Conservation (phyloP, 2,888 invertebrate genomes). For the Girardia tigrina region DNA sequence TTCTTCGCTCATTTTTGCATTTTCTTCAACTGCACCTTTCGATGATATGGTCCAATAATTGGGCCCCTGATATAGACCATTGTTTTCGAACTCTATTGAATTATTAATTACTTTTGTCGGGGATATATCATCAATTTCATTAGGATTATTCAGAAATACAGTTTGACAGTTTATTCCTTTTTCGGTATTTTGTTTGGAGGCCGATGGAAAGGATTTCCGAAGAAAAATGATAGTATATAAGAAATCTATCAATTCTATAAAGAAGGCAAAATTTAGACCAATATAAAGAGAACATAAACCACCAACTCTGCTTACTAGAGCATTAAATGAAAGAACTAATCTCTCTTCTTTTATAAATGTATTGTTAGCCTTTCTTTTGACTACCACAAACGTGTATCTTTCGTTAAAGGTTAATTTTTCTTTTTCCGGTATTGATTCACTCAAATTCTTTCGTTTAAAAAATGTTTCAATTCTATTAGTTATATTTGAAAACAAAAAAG, state of each 20-base stretch:
- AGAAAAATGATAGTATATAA: constrained; percentile 9
- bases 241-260: constrained; percentile 36
- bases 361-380: constrained; percentile 35
- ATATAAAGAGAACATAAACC: constrained; percentile 37
- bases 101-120: neutral
- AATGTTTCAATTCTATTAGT: neutral
- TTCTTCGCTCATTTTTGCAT: neutral
- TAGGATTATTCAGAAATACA: neutral
- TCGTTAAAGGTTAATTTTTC: constrained; percentile 29
- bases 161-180: neutral
- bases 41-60: neutral
- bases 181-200: neutral
- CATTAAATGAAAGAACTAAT: constrained; percentile 36
- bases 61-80: neutral
- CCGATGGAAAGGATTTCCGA: neutral
- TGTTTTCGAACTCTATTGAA: neutral
- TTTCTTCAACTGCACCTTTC: neutral
- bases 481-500: neutral
- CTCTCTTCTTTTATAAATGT: constrained; percentile 34
- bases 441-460: neutral
- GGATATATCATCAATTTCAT: neutral
- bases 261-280: constrained; percentile 36
- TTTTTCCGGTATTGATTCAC: neutral
- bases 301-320: constrained; percentile 36
- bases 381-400: constrained; percentile 32